Evolutionary conservation across 2,888 invertebrate genomes (phyloP).

Genomic region (Tachina grossa): DNA sequence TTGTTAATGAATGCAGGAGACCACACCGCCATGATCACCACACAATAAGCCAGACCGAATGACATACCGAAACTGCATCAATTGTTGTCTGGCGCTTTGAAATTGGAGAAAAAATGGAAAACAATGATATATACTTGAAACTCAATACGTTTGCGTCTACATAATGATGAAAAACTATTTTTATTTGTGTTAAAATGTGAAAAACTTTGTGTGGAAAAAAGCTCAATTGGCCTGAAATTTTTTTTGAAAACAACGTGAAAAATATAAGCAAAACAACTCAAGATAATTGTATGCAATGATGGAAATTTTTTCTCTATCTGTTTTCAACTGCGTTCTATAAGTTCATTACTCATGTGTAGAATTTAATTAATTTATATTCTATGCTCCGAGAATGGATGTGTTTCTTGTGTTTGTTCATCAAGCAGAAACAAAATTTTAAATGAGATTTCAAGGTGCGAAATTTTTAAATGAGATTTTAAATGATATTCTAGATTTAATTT

Average conservation of each 20-base stretch:
- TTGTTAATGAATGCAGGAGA: conserved; percentile 65
- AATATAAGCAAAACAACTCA: neutral
- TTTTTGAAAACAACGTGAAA: neutral
- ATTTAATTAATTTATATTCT: too few species aligned
- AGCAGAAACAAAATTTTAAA: too few species aligned
- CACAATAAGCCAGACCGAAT: conserved; percentile 47
- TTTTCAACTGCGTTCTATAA: too few species aligned
- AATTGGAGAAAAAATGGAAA: conserved; percentile 61
- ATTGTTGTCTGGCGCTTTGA: conserved; percentile 76
- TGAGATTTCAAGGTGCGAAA: too few species aligned
- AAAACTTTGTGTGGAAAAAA: neutral
- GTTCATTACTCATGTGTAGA: too few species aligned
- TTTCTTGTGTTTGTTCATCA: too few species aligned
- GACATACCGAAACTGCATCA: conserved; percentile 63
- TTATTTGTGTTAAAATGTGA: conserved; percentile 25
- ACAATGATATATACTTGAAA: conserved; percentile 43
- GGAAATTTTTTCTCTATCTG: neutral
- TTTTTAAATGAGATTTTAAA: too few species aligned
- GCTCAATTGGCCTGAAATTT: neutral
- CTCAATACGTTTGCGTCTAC: neutral
- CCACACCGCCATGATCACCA: conserved; percentile 47
- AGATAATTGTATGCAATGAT: neutral
- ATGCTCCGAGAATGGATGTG: too few species aligned
- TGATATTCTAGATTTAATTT: too few species aligned
- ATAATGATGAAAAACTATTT: conserved; percentile 8